Evolutionary conservation across 2,888 invertebrate species (phyloP), one percentile per base, ranked within the genome.

Genomic region (Tridacna gigas): DNA sequence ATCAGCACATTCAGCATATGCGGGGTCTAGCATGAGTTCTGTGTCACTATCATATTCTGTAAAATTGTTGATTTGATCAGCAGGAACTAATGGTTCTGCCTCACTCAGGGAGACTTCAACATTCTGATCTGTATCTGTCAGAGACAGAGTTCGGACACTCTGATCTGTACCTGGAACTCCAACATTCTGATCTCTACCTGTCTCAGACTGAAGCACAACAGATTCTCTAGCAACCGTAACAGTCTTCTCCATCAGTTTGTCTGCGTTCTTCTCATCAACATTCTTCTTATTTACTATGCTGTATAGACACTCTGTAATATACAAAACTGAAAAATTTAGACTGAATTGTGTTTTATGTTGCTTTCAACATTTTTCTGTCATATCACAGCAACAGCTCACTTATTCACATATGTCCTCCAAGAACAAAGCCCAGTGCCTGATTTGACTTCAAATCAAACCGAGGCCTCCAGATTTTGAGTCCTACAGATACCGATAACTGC

Each of bases 1-100:
- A 79, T 87, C 87, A 37, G 87, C 87, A 83, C 87, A 87, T 71
- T 87, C 87, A 15, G 87, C 84, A 75, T 87, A 87, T 9, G 82
- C 85, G 1, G 87, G 87, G 63, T 87, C 87, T 60, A 87, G 26
- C 26, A 71, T 51, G 0, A 85, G 77, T 20, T 84, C 87, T 22
- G 76, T 69, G n/a, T 83, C 84, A 75, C 84, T 83, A 45, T 87
- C 84, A 61, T 82, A 85, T 11, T 45, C 85, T 9, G 22, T 26
- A 4, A 69, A 20, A 18, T 3, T 47, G 3, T 22, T 18, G 12
- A 22, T 48, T 25, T 51, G 51, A 51, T 51, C 51, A 0, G 25
- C 25, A 51, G 71, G 71, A 13, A 71, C 71, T 25, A 71, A 13
- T 2, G 71, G n/a, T 13, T 48, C 51, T 22, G 71, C 71, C 20